These are phyloP conservation scores for Sturnus vulgaris DNA, from an alignment of 2,113 vertebrate genomes.

Conservation along the genomic window DNA sequence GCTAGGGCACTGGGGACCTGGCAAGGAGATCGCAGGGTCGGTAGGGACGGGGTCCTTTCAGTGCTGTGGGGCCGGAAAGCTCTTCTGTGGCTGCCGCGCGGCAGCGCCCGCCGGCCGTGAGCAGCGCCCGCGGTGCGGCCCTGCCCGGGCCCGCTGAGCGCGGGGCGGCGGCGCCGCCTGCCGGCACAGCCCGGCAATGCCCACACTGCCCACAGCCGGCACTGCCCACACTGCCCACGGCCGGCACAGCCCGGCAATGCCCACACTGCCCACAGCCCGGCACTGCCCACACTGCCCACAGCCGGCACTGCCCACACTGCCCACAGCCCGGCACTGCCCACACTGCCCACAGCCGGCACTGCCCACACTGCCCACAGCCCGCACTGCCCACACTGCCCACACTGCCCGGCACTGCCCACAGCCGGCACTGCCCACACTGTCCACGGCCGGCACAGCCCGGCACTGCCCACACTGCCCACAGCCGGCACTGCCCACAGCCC, in stretches of 20 bases:
- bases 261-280: background rate
- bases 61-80: background rate
- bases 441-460: no score
- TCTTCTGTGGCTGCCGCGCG: accelerated
- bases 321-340: background rate
- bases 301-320: no score
- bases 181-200: background rate
- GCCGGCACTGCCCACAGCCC: background rate
- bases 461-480: background rate
- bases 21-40: accelerated
- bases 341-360: background rate
- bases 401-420: no score
- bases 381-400: background rate
- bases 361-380: no score
- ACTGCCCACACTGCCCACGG: background rate
- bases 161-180: background rate
- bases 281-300: background rate
- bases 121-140: background rate
- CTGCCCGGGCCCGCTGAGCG: background rate
- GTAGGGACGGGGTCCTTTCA: accelerated
- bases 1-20: background rate
- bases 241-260: background rate
- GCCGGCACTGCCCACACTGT: no score
- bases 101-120: no score
- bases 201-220: no score